Evolutionary conservation across 2,888 invertebrate species (phyloP).

Genomic region (Drosophila mimica): DNA sequence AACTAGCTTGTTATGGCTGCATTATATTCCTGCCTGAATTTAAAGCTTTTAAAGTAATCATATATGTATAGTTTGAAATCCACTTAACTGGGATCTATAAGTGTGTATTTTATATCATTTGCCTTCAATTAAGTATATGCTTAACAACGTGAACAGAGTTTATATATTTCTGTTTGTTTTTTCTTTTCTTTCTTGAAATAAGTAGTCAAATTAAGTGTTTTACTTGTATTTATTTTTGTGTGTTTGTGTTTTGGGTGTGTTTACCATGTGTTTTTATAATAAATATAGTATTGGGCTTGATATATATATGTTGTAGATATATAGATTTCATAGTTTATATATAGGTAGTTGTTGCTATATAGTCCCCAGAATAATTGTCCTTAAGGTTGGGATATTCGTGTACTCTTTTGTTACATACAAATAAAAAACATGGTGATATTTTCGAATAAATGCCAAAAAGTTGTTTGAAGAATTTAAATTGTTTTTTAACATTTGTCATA

Average conservation of each 20-base stretch:
- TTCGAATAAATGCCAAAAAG: slow-evolving; percentile 66
- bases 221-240: slow-evolving; percentile 24
- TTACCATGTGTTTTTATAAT: slow-evolving; percentile 36
- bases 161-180: slow-evolving; percentile 3
- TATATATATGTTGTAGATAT: slow-evolving; percentile 33
- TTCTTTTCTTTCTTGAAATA: slow-evolving; percentile 49
- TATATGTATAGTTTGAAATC: slow-evolving; percentile 40
- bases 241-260: slow-evolving; percentile 36
- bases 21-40: slow-evolving; percentile 52
- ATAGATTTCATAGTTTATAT: slow-evolving; percentile 43
- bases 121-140: slow-evolving; percentile 36
- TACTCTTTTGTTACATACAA: slow-evolving; percentile 51
- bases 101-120: slow-evolving; percentile 20
- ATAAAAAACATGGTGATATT: slow-evolving; percentile 47
- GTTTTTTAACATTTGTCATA: slow-evolving; percentile 20
- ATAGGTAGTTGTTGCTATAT: slow-evolving; percentile 60
- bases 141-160: slow-evolving; percentile 51
- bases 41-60: slow-evolving; percentile 66
- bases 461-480: slow-evolving; percentile 22
- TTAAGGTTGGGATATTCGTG: slow-evolving; percentile 77
- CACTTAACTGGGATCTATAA: slow-evolving; percentile 34
- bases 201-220: slow-evolving; percentile 62
- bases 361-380: slow-evolving; percentile 69
- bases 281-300: slow-evolving; percentile 39
- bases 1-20: slow-evolving; percentile 60